Base-by-base conservation (phyloP, 2,888 invertebrate genomes). In the Andrena praecox region DNA sequence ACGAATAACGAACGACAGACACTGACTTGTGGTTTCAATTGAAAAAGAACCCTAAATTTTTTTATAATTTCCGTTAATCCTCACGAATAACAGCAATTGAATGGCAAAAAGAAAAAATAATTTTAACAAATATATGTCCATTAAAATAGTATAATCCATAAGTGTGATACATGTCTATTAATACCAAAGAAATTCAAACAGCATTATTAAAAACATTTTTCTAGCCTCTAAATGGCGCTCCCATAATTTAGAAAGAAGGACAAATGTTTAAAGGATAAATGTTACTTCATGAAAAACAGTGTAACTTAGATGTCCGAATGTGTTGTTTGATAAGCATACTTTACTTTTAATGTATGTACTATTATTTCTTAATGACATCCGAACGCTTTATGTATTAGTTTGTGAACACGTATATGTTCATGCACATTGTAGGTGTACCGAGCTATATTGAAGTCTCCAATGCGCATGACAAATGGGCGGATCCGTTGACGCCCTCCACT, bases 301-400 rank as follows among this genome's bases (percentile, higher is more conserved):
- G 2, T 16, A 10, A 5, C 16, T 42, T 2, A 5, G 2, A 7
- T n/a, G 16, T 20, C 20, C 8, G 56, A 75, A 35, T 62, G 60
- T 69, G 75, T 69, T 59, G 59, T 75, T 69, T 60, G 50, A 60
- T 3, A 12, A 12, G 16, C 20, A 6, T 6, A 24, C 16, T 59
- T n/a, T 31, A 59, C 24, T 59, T 31, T 6, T 59, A 33, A 74
- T 12, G 31, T 24, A 33, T 60, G 50, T 75, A 27, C 1, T n/a
- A 54, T 20, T 16, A 12, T 42, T n/a, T 52, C 54, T 71, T 48
- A 77, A 77, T 2, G 6, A 33, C 72, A 6, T 48, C 10, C 12
- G 24, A 27, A 64, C 20, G 80, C 67, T 77, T 71, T 48, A 8
- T 75, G 20, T 59, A 20, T 75, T 78, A 67, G 29, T 67, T 52